A percentile compares a stretch with the other conserved stretches of the same genome.
Evolutionary conservation across 2,113 vertebrate genomes (phyloP).

Genomic region (Formicarius rufipectus): DNA sequence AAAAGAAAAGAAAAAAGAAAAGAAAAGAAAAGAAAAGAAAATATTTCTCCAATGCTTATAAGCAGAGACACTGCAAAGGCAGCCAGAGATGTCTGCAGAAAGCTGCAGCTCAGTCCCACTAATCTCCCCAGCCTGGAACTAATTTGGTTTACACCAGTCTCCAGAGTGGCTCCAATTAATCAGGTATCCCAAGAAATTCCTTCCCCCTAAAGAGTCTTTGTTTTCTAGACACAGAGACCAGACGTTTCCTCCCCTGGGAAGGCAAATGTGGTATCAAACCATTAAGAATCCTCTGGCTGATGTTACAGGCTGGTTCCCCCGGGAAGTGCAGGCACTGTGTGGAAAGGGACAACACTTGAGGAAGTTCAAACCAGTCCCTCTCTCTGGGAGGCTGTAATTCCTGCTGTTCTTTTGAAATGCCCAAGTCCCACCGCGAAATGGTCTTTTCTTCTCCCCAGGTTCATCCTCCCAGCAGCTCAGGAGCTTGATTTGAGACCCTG

Average conservation of each 20-base stretch:
- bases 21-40: not conserved
- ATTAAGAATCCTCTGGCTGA: not conserved
- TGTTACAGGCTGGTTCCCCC: not conserved
- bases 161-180: conserved; percentile 14
- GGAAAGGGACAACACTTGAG: not conserved
- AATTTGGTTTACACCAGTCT: not conserved
- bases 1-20: not conserved
- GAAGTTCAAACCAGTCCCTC: not conserved
- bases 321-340: not conserved
- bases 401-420: not conserved
- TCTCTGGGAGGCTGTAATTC: not conserved
- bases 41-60: not conserved
- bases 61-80: not conserved
- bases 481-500: not conserved
- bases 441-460: not conserved
- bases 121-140: conserved; percentile 28
- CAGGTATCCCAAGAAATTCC: conserved; percentile 30
- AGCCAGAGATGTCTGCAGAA: conserved; percentile 22
- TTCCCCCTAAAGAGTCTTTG: not conserved
- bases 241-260: not conserved
- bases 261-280: not conserved
- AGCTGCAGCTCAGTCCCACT: not conserved
- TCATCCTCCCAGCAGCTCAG: not conserved
- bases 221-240: not conserved
- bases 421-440: fast-evolving